Evolutionary conservation across 2,888 invertebrate species (phyloP), one percentile per base, ranked within the genome.

Genomic region (Neria commutata): DNA sequence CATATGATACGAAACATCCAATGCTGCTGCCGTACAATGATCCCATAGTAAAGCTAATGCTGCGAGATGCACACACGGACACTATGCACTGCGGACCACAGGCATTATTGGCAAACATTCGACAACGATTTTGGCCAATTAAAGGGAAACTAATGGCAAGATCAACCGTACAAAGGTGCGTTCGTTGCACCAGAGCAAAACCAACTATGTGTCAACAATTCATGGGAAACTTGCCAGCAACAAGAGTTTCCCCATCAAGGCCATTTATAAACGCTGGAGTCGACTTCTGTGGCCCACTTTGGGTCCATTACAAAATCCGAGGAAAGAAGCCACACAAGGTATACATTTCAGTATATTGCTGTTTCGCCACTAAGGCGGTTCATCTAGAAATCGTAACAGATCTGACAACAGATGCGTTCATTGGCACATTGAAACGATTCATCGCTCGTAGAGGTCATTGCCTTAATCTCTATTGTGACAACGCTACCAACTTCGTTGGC

Each of bases 201-300:
- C 58, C 60, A 17, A 50, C 51, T 19, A 2, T 54, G 16, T 8
- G 54, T n/a, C 52, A 50, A 16, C 70, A 70, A 49, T 23, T 67
- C 2, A 73, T 75, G 72, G 70, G 68, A 17, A 56, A 70, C 56
- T 54, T 74, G 23, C 23, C 73, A 2, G 19, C 23, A 14, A 42
- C 33, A 26, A 53, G 71, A 47, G 46, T 53, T 11, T 17, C 16
- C 16, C 45, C 52, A 16, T 55, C 58, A 24, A 25, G 61, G 5
- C 56, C 57, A 50, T 60, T 63, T 49, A 33, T 54, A 5, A 54
- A 56, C 23, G 23, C 54, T 29, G 66, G 58, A 3, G 52, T 61
- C 19, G 60, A 61, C 24, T 62, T 42, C 25, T 42, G 40, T 10
- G 62, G 63, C 17, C 60, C 61, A 2, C 34, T 63, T 11, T 54